Conservation (phyloP, 2,888 invertebrate genomes). For the Eurytoma californica region DNA sequence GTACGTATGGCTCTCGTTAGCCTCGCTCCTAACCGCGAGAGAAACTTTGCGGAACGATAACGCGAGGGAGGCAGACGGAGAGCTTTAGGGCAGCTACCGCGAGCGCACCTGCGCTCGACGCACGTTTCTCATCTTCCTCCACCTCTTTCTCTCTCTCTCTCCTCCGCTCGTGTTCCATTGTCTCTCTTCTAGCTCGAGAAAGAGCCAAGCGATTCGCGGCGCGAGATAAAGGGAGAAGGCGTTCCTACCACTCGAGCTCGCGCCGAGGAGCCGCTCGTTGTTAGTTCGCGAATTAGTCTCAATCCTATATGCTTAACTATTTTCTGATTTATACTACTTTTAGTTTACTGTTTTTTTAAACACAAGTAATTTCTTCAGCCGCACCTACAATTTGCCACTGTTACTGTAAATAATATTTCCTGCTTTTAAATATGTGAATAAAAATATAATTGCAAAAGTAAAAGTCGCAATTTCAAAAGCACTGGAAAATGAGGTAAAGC, state of each 20-base stretch:
- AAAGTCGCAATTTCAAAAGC: no score
- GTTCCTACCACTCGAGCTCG: constrained; percentile 40
- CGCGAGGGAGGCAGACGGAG: neutral
- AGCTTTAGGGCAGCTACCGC: constrained; percentile 29
- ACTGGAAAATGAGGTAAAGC: no score
- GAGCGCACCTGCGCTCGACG: constrained; percentile 48
- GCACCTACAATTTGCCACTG: no score
- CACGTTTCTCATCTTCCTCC: constrained; percentile 41
- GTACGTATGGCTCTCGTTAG: constrained; percentile 33
- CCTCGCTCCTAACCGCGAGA: constrained; percentile 14
- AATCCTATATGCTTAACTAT: neutral
- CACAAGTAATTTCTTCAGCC: no score
- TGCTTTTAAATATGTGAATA: no score
- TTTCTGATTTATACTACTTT: no score
- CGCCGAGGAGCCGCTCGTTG: constrained; percentile 59
- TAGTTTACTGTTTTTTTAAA: no score
- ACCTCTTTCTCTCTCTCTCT: constrained; percentile 10
- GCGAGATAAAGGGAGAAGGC: constrained; percentile 60
- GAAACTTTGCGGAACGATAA: constrained; percentile 45
- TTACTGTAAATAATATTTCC: no score
- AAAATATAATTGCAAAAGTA: no score
- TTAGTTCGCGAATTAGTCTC: constrained; percentile 57
- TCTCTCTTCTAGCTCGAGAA: constrained; percentile 14
- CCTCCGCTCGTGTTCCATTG: constrained; percentile 4
- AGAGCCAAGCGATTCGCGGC: constrained; percentile 57